Percentiles rank a stretch among this genome's conserved stretches.
Evolutionary conservation across 35 echinoderm and acorn worm genomes (phyloP).

Genomic region (Heliocidaris erythrogramma): DNA sequence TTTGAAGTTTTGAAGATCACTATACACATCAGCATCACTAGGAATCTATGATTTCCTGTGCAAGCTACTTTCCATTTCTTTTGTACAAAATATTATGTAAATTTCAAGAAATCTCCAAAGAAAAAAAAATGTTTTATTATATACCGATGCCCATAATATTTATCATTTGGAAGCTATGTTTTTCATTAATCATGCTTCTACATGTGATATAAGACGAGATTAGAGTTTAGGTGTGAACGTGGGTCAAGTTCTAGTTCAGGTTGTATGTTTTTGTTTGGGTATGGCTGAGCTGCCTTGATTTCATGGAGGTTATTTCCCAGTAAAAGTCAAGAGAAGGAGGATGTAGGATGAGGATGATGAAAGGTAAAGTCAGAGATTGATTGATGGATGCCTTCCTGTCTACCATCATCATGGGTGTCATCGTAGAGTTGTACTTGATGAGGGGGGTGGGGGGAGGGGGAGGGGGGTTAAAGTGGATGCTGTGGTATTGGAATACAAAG

Average conservation of each 20-base stretch:
- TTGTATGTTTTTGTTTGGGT: constrained; percentile 38
- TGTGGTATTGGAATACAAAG: background rate
- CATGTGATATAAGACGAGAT: too few relatives aligned
- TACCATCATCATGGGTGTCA: background rate
- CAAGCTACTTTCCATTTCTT: too few relatives aligned
- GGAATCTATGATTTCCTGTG: too few relatives aligned
- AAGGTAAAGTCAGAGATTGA: background rate
- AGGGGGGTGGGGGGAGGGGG: background rate
- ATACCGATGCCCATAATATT: too few relatives aligned
- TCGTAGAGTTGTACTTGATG: background rate
- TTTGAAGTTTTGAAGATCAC: too few relatives aligned
- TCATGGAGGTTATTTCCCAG: constrained; percentile 2
- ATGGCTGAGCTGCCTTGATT: constrained; percentile 22
- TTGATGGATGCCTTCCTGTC: background rate
- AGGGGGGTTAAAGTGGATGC: background rate
- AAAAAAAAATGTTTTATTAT: too few relatives aligned
- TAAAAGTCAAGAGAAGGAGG: background rate
- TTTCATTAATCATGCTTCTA: too few relatives aligned
- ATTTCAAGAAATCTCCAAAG: too few relatives aligned
- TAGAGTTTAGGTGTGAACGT: background rate
- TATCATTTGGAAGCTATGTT: too few relatives aligned
- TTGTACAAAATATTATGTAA: too few relatives aligned
- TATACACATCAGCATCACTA: too few relatives aligned
- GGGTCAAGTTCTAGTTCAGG: background rate
- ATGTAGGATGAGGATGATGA: background rate